Evolutionary conservation across 2,888 invertebrate genomes (phyloP).

Genomic region (Augochlorella aurata): DNA sequence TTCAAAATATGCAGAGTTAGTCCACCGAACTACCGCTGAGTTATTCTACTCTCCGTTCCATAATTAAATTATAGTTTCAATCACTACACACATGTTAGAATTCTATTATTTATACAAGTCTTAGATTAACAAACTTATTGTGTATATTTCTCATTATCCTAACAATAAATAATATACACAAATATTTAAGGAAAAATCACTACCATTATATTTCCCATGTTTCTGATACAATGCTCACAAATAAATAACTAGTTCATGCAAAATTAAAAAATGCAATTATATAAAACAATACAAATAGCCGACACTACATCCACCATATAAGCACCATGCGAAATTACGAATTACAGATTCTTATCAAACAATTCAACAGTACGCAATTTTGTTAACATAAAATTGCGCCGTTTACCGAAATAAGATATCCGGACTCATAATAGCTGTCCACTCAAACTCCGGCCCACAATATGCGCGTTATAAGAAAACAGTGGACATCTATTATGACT

Average conservation of each 20-base stretch:
- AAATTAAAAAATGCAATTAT: background rate
- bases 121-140: background rate
- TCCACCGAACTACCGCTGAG: background rate
- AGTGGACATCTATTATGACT: background rate
- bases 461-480: background rate
- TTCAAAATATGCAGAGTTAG: background rate
- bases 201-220: background rate
- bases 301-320: background rate
- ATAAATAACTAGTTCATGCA: background rate
- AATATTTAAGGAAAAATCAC: background rate
- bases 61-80: background rate
- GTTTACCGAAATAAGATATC: background rate
- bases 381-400: background rate
- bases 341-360: background rate
- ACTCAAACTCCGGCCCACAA: background rate
- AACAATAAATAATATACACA: background rate
- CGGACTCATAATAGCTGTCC: background rate
- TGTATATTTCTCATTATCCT: background rate
- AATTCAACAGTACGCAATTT: background rate
- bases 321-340: background rate
- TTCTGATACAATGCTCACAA: background rate
- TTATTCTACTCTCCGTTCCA: background rate
- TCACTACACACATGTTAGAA: background rate
- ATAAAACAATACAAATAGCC: background rate
- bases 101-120: background rate